Conservation (phyloP, 2,113 vertebrate genomes). For the Pelecanoides urinatrix region DNA sequence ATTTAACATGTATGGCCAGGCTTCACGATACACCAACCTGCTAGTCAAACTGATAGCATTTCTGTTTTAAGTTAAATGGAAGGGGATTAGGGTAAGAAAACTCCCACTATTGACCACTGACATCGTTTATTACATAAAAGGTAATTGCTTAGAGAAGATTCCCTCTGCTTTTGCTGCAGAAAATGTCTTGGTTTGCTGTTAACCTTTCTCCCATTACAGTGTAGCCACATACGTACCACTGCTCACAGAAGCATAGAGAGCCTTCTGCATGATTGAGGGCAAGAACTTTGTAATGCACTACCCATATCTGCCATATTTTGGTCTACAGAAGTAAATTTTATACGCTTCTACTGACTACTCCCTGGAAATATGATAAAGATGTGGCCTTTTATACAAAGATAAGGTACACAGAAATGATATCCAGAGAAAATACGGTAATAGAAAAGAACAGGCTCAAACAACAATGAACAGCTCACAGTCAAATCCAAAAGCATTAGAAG, state of each 20-base stretch:
- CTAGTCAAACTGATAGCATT: not conserved
- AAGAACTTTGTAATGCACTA: conserved; percentile 51
- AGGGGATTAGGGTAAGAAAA: conserved; percentile 3
- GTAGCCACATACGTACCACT: not conserved
- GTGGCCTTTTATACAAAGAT: conserved; percentile 44
- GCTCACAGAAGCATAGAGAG: not conserved
- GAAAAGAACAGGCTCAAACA: conserved; percentile 53
- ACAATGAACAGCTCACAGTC: conserved; percentile 49
- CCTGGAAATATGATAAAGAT: conserved; percentile 46
- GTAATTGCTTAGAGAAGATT: conserved; percentile 23
- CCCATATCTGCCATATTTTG: conserved; percentile 48
- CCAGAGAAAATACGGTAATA: conserved; percentile 54
- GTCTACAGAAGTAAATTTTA: conserved; percentile 40
- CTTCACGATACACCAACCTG: not conserved
- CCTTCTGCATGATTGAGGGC: conserved; percentile 47
- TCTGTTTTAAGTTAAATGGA: conserved; percentile 20
- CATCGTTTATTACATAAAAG: conserved; percentile 55
- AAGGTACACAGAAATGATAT: conserved; percentile 29
- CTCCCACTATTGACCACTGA: not conserved
- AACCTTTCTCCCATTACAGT: conserved; percentile 20
- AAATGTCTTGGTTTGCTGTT: conserved; percentile 32
- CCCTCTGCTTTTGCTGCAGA: not conserved
- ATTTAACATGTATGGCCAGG: not conserved
- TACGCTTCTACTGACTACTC: not conserved
- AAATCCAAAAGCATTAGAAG: conserved; percentile 55